Evolutionary conservation across 2,113 vertebrate genomes (phyloP), one percentile per base, ranked within the genome.

Genomic region (human): DNA sequence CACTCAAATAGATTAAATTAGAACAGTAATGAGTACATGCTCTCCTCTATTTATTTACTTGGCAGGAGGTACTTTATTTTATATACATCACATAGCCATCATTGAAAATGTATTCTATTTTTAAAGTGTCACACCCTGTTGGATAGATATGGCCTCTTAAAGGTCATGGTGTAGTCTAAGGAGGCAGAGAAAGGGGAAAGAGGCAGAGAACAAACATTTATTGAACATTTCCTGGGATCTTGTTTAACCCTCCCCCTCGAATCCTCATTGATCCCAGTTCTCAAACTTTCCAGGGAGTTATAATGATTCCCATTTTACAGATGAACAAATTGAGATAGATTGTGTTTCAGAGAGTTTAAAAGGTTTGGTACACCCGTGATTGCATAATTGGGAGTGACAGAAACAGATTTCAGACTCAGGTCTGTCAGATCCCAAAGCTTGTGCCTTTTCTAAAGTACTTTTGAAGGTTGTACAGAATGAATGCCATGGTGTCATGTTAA

Each of bases 1-100:
- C 80, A 75, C 87, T 96, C 64, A 92, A 73, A 85, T 27, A 95
- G 92, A 95, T 97, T 96, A 97, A 96, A 98, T 97, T 96, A 96
- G 92, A 96, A 92, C 48, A 82, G 50, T 57, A 96, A 92, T 23
- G 52, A 97, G 89, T 94, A 80, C 93, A 96, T 59, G 82, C 50
- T 18, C 83, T 90, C 52, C 64, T 97, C 55, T 96, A 57, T 97
- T 96, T 97, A 92, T 95, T 96, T 90, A 97, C 48, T 83, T 97
- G 96, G 82, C 93, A 93, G 82, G 72, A 97, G 68, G 38, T 80
- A 32, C 83, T 90, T 98, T 97, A 72, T 94, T 96, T 96, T 97
- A 91, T 94, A 87, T 87, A 90, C 68, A 95, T 95, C 85, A 89
- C 79, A 92, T 73, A 96, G 89, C 82, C 14, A 93, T 80, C 89